Evolutionary conservation across 2,888 invertebrate species (phyloP), one percentile per base, ranked within the genome.

Genomic region (Glaucopsyche alexis): DNA sequence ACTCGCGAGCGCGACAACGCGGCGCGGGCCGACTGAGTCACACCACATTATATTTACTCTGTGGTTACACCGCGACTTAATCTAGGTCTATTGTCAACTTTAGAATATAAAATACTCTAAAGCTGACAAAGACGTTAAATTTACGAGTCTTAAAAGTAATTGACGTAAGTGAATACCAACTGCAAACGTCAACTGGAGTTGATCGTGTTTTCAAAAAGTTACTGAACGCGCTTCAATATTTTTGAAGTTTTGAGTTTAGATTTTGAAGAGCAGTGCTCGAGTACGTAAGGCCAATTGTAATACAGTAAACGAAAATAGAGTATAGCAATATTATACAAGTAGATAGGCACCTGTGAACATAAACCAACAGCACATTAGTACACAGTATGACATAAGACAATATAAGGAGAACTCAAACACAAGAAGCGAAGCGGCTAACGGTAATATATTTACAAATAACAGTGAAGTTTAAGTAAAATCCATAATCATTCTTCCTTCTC

Each of bases 231-330:
- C 47, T 29, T 52, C 29, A 49, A 60, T 14, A 71, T 40, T 49
- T 72, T 72, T 75, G 69, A 76, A 76, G 71, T 50, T 70, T 19
- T 14, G 9, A 19, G 45, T 64, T 38, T 42, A 45, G 79, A 83
- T 84, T 85, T 84, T 81, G 83, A 83, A 84, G 85, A 89, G 90
- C 91, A 89, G 83, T 91, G 91, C 91, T 91, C 90, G 89, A 87
- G 87, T 85, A 80, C 74, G 73, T 80, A 77, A 80, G 87, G 89
- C 89, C 87, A 87, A 87, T 84, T 80, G 47, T 76, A 74, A 76
- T 71, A 74, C 65, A 72, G 71, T 66, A 77, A 75, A 78, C 71
- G 73, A 81, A 81, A 80, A 78, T 79, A 78, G 73, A 77, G 78
- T 82, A 84, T 84, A 84, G 85, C 86, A 84, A 86, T 84, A 85